These are phyloP conservation scores for Patella caerulea DNA, from an alignment of 2,888 invertebrate genomes.

Conservation along the genomic window DNA sequence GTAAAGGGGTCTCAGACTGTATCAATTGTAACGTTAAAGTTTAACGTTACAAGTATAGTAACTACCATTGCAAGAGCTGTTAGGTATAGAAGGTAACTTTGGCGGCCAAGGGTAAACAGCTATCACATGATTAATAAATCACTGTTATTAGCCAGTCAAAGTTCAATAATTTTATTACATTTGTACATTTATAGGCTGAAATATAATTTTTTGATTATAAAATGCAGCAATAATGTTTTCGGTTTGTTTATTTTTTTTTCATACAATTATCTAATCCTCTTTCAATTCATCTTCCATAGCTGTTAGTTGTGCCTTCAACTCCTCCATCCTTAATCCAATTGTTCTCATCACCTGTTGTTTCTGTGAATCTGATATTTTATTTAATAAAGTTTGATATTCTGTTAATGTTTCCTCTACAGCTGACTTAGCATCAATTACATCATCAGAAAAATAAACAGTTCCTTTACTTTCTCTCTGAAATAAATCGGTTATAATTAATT, in stretches of 20 bases:
- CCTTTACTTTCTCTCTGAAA: slow-evolving; percentile 60
- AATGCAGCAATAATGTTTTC: background rate
- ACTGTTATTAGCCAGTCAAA: background rate
- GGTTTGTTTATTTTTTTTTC: background rate
- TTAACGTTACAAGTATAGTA: no score
- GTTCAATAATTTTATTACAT: background rate
- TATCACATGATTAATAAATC: background rate
- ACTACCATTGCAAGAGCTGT: no score
- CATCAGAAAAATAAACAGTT: slow-evolving; percentile 66
- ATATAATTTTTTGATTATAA: background rate
- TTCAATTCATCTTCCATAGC: slow-evolving; percentile 72
- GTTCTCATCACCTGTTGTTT: slow-evolving; percentile 51
- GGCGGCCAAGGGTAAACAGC: background rate
- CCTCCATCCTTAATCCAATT: slow-evolving; percentile 62
- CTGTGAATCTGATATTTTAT: slow-evolving; percentile 51
- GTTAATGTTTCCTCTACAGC: slow-evolving; percentile 56
- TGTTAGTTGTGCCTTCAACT: slow-evolving; percentile 57
- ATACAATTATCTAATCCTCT: slow-evolving; percentile 51
- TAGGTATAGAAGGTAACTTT: background rate
- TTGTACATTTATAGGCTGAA: background rate
- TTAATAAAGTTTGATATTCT: slow-evolving; percentile 53
- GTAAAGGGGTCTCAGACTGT: no score
- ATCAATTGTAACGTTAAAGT: no score
- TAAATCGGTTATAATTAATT: no score
- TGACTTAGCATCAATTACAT: slow-evolving; percentile 62